These are phyloP conservation scores for Oxyteleia sp. DNA, from an alignment of 2,888 invertebrate genomes.

Conservation along the genomic window DNA sequence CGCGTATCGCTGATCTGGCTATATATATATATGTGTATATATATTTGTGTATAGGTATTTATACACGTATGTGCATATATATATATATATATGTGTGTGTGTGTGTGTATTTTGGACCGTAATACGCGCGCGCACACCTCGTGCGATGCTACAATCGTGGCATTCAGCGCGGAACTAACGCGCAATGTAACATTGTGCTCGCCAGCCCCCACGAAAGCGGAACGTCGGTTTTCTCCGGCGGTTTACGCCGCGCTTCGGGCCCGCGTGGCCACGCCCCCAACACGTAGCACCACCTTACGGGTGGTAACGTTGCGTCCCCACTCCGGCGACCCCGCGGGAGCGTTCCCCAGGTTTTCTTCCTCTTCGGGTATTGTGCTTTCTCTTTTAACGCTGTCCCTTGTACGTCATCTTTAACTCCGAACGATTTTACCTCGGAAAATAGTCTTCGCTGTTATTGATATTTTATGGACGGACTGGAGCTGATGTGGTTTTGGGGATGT, in stretches of 20 bases:
- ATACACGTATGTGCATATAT: no score
- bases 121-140: slow-evolving; percentile 77
- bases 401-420: slow-evolving; percentile 44
- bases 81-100: no score
- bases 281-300: slow-evolving; percentile 83
- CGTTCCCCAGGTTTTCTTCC: slow-evolving; percentile 50
- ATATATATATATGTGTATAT: slow-evolving; percentile 11
- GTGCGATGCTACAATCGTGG: slow-evolving; percentile 86
- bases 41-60: no score
- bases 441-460: slow-evolving; percentile 20
- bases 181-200: slow-evolving; percentile 85
- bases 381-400: slow-evolving; percentile 14
- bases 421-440: slow-evolving; percentile 20
- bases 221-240: slow-evolving; percentile 69
- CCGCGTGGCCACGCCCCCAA: slow-evolving; percentile 79
- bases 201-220: slow-evolving; percentile 82
- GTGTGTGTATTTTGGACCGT: slow-evolving; percentile 11
- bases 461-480: no score
- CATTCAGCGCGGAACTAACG: slow-evolving; percentile 87
- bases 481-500: no score
- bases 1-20: background rate
- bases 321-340: slow-evolving; percentile 46
- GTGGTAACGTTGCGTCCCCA: slow-evolving; percentile 81
- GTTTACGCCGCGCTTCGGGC: slow-evolving; percentile 72
- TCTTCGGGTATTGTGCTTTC: slow-evolving; percentile 41